phyloP scores from a whole-genome alignment of 2,113 vertebrate genomes.

The Prionailurus viverrinus region DNA sequence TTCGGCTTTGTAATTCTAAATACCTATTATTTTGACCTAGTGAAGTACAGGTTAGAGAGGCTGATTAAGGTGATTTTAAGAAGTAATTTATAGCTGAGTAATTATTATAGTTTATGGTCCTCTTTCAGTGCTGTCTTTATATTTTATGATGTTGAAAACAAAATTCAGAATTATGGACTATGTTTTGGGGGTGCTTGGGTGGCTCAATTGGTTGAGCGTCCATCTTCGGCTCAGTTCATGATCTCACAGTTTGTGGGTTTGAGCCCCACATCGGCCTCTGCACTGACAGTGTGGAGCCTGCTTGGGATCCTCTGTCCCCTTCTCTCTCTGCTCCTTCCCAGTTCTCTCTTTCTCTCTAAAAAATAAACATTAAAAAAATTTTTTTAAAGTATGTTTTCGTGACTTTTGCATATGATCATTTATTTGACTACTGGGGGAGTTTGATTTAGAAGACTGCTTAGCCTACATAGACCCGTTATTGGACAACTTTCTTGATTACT shows the following conservation, averaged over 20 bases:
- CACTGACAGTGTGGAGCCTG: no score
- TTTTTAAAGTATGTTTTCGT: constrained; percentile 21
- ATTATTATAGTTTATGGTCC: constrained; percentile 18
- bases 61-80: neutral
- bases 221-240: no score
- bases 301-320: no score
- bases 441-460: constrained; percentile 25
- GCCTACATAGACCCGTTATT: neutral
- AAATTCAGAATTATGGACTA: constrained; percentile 44
- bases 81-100: constrained; percentile 55
- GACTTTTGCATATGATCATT: constrained; percentile 29
- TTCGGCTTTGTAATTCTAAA: constrained; percentile 1
- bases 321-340: no score
- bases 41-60: neutral
- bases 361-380: no score
- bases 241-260: no score
- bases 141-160: constrained; percentile 16
- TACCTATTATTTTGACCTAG: constrained; percentile 27
- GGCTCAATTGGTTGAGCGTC: no score
- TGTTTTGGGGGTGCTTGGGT: neutral
- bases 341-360: no score
- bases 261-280: no score
- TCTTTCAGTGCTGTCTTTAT: neutral
- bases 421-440: constrained; percentile 17
- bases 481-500: constrained; percentile 46